Evolutionary conservation across 2,888 invertebrate genomes (phyloP).

Genomic region (Agrotis exclamationis): DNA sequence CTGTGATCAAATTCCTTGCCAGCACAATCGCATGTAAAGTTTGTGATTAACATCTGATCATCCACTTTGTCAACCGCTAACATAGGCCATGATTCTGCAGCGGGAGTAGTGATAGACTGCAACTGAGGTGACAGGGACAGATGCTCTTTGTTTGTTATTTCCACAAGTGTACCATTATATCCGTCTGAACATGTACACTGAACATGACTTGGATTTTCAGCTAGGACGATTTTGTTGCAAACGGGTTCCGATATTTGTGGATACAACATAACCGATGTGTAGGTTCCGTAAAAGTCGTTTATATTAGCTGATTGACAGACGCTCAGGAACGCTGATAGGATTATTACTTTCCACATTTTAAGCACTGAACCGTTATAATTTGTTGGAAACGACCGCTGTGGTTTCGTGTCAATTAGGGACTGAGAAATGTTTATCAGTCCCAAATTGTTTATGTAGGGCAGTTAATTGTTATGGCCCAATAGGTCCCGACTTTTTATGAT

Average conservation of each 20-base stretch:
- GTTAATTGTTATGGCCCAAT: no score
- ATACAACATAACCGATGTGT: constrained; percentile 10
- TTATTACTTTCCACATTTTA: constrained; percentile 20
- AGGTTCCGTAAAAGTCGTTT: constrained; percentile 27
- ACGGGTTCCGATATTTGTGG: neutral
- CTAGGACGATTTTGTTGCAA: neutral
- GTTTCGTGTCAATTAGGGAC: neutral
- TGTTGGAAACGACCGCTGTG: neutral
- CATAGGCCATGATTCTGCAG: neutral
- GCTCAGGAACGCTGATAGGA: constrained; percentile 8
- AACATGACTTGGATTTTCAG: neutral
- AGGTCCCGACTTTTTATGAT: no score
- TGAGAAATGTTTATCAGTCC: neutral
- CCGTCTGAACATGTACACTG: constrained; percentile 27
- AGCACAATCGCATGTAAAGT: constrained; percentile 32
- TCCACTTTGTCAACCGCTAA: neutral
- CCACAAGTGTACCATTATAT: constrained; percentile 10
- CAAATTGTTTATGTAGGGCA: no score
- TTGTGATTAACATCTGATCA: neutral
- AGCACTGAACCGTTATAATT: neutral
- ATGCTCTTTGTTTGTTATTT: neutral
- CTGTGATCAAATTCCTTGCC: constrained; percentile 1
- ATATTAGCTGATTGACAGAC: constrained; percentile 9
- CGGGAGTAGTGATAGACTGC: no score
- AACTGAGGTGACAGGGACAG: neutral